These are phyloP conservation scores for Heteromyza rotundicornis DNA, from an alignment of 2,888 invertebrate species.

Conservation along the genomic window DNA sequence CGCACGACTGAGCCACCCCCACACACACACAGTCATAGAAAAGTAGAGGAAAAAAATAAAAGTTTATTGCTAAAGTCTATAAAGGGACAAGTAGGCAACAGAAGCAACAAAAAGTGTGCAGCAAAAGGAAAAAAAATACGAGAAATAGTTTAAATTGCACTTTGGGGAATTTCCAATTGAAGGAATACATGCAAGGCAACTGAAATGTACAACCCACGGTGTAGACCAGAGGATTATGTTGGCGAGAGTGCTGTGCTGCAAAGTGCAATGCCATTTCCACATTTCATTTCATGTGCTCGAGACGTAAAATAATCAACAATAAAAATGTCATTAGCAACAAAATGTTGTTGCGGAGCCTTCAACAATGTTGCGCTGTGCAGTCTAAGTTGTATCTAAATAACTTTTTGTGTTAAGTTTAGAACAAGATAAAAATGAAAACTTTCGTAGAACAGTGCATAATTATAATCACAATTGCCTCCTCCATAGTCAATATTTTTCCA, in stretches of 20 bases:
- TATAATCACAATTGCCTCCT: too few species aligned
- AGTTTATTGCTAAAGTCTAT: too few species aligned
- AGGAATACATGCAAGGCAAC: background rate
- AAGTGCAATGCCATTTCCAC: too few species aligned
- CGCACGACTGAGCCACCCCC: background rate
- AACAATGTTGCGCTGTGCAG: constrained; percentile 9
- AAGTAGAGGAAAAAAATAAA: background rate
- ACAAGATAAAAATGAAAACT: too few species aligned
- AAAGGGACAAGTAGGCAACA: background rate
- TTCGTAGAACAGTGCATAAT: too few species aligned
- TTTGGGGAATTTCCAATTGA: constrained; percentile 3
- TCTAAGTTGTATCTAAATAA: too few species aligned
- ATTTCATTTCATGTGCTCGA: too few species aligned
- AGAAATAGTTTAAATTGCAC: background rate
- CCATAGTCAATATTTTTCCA: too few species aligned
- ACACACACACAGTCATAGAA: background rate
- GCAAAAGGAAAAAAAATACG: background rate
- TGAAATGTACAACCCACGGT: background rate
- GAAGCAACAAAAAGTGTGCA: background rate
- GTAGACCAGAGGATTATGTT: too few species aligned
- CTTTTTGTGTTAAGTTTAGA: too few species aligned
- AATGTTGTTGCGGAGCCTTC: background rate
- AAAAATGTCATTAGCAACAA: background rate
- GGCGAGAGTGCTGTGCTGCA: too few species aligned
- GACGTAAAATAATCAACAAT: background rate